Evolutionary conservation across 2,797 vertebrate species (phyloP).

Genomic region (Myotis vivesi): DNA sequence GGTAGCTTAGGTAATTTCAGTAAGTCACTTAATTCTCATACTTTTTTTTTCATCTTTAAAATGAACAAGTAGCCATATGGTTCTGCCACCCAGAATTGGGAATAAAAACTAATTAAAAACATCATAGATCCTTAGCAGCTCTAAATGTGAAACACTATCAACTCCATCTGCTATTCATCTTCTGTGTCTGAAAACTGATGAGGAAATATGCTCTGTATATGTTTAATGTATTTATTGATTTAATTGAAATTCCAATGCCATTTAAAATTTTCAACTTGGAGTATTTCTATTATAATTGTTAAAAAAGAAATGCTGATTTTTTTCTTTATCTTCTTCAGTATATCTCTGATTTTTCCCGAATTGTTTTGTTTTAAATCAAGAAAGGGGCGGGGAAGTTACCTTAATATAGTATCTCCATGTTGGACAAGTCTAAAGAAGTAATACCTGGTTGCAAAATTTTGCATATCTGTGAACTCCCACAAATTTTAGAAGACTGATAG

Average conservation of each 20-base stretch:
- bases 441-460: constrained; percentile 6
- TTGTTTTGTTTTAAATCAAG: constrained; percentile 19
- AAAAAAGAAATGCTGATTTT: constrained; percentile 19
- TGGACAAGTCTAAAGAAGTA: constrained; percentile 2
- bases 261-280: constrained; percentile 41
- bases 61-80: constrained; percentile 60
- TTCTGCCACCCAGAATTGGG: constrained; percentile 43
- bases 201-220: constrained; percentile 44
- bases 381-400: background rate
- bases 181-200: constrained; percentile 30
- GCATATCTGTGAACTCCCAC: background rate
- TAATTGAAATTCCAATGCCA: constrained; percentile 33
- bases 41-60: constrained; percentile 63
- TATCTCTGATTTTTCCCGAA: background rate
- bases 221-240: constrained; percentile 26
- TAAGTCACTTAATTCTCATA: constrained; percentile 50
- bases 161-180: constrained; percentile 37
- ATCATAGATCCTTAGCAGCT: constrained; percentile 37
- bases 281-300: constrained; percentile 41
- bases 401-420: background rate
- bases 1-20: constrained; percentile 55
- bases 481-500: background rate
- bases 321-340: background rate
- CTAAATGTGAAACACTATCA: constrained; percentile 47
- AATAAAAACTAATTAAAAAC: constrained; percentile 63